Evolutionary conservation across 2,797 vertebrate genomes (phyloP).

Genomic region (Smutsia gigantea): DNA sequence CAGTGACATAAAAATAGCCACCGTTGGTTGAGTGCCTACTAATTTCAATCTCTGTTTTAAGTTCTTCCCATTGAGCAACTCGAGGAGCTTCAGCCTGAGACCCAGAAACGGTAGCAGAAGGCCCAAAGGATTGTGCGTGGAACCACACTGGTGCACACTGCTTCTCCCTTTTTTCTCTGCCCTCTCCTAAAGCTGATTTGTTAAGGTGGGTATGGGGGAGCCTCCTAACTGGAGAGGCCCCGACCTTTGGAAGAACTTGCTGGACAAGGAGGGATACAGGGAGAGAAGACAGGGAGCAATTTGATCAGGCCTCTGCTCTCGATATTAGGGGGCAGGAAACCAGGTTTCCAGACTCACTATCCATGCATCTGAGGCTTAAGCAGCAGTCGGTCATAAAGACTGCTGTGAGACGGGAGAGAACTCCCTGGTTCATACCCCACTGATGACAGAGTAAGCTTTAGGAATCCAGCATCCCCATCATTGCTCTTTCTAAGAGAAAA

Average conservation of each 20-base stretch:
- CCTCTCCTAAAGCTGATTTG: not conserved
- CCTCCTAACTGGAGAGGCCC: not conserved
- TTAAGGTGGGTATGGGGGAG: fast-evolving
- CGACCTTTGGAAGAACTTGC: not conserved
- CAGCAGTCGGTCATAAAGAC: not conserved
- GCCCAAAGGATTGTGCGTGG: not conserved
- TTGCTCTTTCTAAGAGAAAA: not conserved
- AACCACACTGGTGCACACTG: not conserved
- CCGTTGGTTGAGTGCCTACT: not conserved
- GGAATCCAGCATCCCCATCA: not conserved
- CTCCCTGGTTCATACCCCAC: not conserved
- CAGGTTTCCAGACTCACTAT: not conserved
- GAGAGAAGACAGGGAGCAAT: not conserved
- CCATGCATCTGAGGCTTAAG: not conserved
- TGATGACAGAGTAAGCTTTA: not conserved
- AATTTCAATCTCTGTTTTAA: not conserved
- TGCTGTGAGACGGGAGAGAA: not conserved
- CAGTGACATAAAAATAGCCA: not conserved
- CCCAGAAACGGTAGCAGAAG: not conserved
- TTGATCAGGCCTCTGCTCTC: not conserved
- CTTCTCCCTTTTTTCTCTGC: not conserved
- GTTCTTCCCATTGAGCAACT: not conserved
- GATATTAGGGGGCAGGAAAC: not conserved
- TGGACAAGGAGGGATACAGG: not conserved
- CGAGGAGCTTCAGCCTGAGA: not conserved